Evolutionary conservation across 2,797 vertebrate genomes (phyloP).

Genomic region (Botia almorhae): DNA sequence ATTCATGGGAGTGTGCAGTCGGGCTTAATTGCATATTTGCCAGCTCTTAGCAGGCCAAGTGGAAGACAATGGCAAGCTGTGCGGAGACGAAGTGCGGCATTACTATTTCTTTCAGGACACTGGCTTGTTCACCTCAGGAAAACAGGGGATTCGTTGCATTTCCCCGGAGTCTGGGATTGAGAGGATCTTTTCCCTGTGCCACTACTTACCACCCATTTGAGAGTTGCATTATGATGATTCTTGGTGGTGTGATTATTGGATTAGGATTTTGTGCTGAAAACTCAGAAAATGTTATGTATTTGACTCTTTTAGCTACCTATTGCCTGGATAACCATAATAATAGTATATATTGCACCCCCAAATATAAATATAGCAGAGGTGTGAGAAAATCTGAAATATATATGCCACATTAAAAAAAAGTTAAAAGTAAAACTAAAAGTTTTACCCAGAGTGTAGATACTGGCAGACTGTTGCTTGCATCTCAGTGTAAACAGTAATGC

Average conservation of each 20-base stretch:
- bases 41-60: constrained; percentile 59
- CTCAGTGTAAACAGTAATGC: too few relatives aligned
- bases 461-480: too few relatives aligned
- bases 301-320: not conserved
- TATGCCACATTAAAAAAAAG: too few relatives aligned
- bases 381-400: too few relatives aligned
- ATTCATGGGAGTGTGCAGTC: constrained; percentile 58
- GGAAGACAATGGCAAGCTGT: constrained; percentile 58
- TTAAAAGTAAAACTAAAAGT: too few relatives aligned
- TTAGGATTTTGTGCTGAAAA: constrained; percentile 3
- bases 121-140: constrained; percentile 30
- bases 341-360: too few relatives aligned
- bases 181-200: constrained; percentile 36
- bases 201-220: constrained; percentile 27
- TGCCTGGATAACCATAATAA: not conserved
- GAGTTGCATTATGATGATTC: constrained; percentile 41
- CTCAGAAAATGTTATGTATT: not conserved
- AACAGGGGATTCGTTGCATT: constrained; percentile 19
- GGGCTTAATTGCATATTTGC: constrained; percentile 63
- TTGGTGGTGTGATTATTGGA: constrained; percentile 29
- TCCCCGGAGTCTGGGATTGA: constrained; percentile 24
- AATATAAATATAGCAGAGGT: too few relatives aligned
- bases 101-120: constrained; percentile 37
- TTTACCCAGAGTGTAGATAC: too few relatives aligned
- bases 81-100: not conserved